A percentile compares a stretch with the other conserved stretches of the same genome.
phyloP scores from a whole-genome alignment of 2,797 vertebrate genomes.

The Hybognathus amarus region DNA sequence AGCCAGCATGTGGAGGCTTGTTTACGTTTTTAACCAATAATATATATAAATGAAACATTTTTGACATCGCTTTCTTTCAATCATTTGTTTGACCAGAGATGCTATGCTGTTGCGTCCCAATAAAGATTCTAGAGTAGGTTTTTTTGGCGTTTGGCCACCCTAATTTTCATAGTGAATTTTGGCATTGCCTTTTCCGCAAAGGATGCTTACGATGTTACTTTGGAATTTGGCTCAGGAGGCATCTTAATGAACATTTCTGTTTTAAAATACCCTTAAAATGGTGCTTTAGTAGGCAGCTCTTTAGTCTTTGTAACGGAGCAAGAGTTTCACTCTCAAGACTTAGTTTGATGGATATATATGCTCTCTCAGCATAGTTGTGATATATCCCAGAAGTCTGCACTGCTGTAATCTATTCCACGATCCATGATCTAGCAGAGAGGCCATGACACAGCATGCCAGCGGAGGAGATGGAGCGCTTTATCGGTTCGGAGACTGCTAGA shows the following conservation, averaged over 20 bases:
- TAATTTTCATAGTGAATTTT: not conserved
- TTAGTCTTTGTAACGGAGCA: not conserved
- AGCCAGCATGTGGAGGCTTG: too few species aligned
- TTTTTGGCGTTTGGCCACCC: too few species aligned
- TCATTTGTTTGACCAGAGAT: too few species aligned
- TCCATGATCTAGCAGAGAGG: conserved; percentile 13
- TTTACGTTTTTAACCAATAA: too few species aligned
- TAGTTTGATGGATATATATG: conserved; percentile 38
- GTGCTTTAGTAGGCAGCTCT: not conserved
- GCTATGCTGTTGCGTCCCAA: too few species aligned
- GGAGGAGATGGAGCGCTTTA: conserved; percentile 3
- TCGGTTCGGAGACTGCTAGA: not conserved
- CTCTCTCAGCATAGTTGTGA: conserved; percentile 18
- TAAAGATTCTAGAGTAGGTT: too few species aligned
- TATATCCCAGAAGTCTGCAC: conserved; percentile 26
- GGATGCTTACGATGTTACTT: not conserved
- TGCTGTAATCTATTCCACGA: conserved; percentile 39
- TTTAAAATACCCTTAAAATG: not conserved
- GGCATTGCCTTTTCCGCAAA: not conserved
- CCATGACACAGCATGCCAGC: conserved; percentile 15
- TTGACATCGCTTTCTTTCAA: too few species aligned
- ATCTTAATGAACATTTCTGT: not conserved
- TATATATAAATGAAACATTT: too few species aligned
- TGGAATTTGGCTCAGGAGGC: not conserved
- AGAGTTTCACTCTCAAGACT: not conserved